A percentile compares a stretch with the other conserved stretches of the same genome.
Evolutionary conservation across 2,113 vertebrate genomes (phyloP).

Genomic region (Pelecanoides urinatrix): DNA sequence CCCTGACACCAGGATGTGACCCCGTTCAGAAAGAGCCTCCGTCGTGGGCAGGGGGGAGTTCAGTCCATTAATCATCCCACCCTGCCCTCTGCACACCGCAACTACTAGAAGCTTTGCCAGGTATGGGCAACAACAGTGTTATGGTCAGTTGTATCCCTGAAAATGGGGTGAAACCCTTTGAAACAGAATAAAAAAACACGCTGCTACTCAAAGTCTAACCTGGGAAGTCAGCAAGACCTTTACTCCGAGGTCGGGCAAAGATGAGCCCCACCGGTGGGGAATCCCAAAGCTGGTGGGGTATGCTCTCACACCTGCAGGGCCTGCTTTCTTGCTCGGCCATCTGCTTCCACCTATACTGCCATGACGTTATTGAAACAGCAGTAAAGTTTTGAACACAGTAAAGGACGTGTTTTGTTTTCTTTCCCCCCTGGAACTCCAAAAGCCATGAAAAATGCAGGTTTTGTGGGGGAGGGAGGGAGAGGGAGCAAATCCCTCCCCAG

Average conservation of each 20-base stretch:
- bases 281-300: background rate
- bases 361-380: background rate
- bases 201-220: background rate
- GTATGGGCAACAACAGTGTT: background rate
- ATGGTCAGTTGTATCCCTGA: background rate
- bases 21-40: background rate
- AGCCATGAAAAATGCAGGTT: constrained; percentile 26
- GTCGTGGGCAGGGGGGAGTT: background rate
- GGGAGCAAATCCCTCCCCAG: background rate
- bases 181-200: background rate
- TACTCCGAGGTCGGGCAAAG: background rate
- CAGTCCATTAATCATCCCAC: background rate
- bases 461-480: background rate
- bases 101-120: background rate
- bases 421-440: background rate
- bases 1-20: background rate
- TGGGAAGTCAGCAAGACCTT: background rate
- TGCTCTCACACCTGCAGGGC: background rate
- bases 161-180: background rate
- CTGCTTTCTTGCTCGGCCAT: background rate
- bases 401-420: background rate
- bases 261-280: background rate
- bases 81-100: background rate
- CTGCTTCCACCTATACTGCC: background rate
- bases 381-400: background rate